Evolutionary conservation across 2,888 invertebrate species (phyloP).

Genomic region (Pristionchus maxplancki): DNA sequence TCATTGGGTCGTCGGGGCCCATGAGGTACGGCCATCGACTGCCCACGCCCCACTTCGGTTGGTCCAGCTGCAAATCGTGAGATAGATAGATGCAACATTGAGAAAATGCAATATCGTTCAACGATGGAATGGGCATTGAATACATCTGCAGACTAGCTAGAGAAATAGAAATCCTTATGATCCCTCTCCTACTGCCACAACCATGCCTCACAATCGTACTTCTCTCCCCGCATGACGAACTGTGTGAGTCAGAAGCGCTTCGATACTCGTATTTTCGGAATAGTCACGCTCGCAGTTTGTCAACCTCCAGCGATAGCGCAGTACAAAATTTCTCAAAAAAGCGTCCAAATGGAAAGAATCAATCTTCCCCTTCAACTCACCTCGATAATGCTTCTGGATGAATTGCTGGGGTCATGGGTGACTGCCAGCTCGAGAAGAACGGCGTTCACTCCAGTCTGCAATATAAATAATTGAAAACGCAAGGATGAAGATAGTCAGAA

Average conservation of each 20-base stretch:
- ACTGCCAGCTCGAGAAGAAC: constrained; percentile 74
- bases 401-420: constrained; percentile 74
- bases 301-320: neutral
- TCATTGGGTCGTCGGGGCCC: constrained; percentile 71
- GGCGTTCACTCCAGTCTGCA: constrained; percentile 70
- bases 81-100: too few relatives aligned
- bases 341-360: too few relatives aligned
- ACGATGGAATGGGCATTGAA: too few relatives aligned
- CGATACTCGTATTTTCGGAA: neutral
- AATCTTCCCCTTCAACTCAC: too few relatives aligned
- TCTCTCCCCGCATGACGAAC: neutral
- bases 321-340: too few relatives aligned
- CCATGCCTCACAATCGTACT: neutral
- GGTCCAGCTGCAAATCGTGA: constrained; percentile 70
- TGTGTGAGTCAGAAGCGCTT: neutral
- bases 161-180: too few relatives aligned
- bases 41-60: constrained; percentile 75
- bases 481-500: neutral
- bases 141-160: too few relatives aligned
- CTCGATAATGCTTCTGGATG: constrained; percentile 67
- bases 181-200: too few relatives aligned
- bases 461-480: neutral
- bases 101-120: too few relatives aligned
- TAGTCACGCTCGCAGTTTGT: neutral
- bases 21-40: constrained; percentile 71